phyloP scores from a whole-genome alignment of 2,797 vertebrate genomes.

The Pangasius macronema region DNA sequence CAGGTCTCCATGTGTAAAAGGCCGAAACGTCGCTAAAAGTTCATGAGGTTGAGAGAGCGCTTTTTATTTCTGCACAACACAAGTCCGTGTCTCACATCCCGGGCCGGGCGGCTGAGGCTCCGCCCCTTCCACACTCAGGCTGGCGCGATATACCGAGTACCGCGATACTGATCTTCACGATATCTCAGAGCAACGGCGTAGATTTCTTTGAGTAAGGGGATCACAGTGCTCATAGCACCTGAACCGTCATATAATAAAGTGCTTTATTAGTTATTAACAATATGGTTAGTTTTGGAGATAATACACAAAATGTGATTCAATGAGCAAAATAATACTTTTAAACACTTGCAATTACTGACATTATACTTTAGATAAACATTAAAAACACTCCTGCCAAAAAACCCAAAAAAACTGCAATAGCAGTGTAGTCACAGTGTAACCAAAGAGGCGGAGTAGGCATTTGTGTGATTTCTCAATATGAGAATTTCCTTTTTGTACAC shows the following conservation, averaged over 20 bases:
- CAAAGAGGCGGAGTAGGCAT: background rate
- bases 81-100: conserved; percentile 20
- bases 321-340: background rate
- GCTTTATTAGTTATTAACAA: background rate
- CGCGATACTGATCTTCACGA: background rate
- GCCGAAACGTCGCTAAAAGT: conserved; percentile 30
- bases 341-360: background rate
- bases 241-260: background rate
- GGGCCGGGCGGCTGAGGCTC: background rate
- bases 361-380: background rate
- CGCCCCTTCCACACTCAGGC: conserved; percentile 10
- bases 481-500: background rate
- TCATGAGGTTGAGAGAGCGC: conserved; percentile 56
- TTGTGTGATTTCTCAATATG: background rate
- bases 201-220: background rate
- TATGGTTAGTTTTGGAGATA: background rate
- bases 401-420: background rate
- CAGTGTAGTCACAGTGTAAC: background rate
- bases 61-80: conserved; percentile 47
- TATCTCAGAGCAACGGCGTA: background rate
- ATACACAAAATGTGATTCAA: background rate
- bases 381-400: background rate
- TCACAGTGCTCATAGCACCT: background rate
- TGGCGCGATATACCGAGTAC: background rate
- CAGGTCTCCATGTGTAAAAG: conserved; percentile 57